phyloP scores from a whole-genome alignment of 1,140 invertebrate species.

The Psilanteris sp. region DNA sequence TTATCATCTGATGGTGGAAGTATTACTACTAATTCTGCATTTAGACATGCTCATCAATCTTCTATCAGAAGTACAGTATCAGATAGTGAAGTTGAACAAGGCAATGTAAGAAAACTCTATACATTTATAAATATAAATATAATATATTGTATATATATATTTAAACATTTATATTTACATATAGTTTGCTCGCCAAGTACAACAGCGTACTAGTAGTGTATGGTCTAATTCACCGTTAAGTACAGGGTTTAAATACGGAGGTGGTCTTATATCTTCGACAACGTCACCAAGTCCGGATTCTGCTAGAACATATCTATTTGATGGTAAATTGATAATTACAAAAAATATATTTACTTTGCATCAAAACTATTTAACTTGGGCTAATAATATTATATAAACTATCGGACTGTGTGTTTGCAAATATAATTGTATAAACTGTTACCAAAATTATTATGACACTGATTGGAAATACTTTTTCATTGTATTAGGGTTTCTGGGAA shows the following conservation, averaged over 20 bases:
- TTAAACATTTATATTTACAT: conserved; percentile 7
- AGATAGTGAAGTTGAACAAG: conserved; percentile 94
- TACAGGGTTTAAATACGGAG: conserved; percentile 92
- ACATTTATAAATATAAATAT: conserved; percentile 11
- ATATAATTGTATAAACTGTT: too few relatives aligned
- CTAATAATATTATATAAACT: too few relatives aligned
- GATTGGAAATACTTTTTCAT: too few relatives aligned
- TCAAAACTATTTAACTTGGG: too few relatives aligned
- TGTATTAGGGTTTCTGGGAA: conserved; percentile 82
- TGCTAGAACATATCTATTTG: conserved; percentile 94
- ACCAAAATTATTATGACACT: too few relatives aligned
- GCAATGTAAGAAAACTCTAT: conserved; percentile 90
- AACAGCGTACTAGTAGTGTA: conserved; percentile 90
- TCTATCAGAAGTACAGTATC: conserved; percentile 93
- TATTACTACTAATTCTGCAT: conserved; percentile 89
- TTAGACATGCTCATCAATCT: conserved; percentile 79
- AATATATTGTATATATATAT: too few relatives aligned
- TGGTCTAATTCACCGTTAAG: conserved; percentile 95
- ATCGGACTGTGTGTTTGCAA: too few relatives aligned
- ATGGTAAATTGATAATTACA: conserved; percentile 81
- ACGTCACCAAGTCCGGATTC: conserved; percentile 91
- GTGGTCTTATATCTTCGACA: conserved; percentile 91
- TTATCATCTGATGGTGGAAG: conserved; percentile 85
- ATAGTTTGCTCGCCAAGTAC: conserved; percentile 84
- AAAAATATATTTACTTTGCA: too few relatives aligned